Percentiles rank a stretch among this genome's conserved stretches.
phyloP scores from a whole-genome alignment of 2,797 vertebrate genomes.

The Dicrostonyx torquatus region DNA sequence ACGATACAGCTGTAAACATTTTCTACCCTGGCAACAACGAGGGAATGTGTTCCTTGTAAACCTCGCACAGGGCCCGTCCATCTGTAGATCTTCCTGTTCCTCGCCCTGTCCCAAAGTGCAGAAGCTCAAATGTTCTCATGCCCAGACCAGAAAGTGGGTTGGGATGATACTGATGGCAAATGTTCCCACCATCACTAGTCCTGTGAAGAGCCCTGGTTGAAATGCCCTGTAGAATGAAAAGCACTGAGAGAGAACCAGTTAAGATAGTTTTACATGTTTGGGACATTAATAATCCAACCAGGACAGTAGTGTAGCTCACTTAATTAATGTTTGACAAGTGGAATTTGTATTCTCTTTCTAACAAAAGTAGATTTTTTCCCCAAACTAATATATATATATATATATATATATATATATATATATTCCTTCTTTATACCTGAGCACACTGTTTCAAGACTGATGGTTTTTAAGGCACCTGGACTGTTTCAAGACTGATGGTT shows the following conservation, averaged over 20 bases:
- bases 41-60: not conserved
- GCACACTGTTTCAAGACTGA: constrained; percentile 17
- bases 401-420: no score
- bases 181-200: not conserved
- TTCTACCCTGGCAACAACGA: not conserved
- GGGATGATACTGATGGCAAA: not conserved
- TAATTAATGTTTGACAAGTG: constrained; percentile 4
- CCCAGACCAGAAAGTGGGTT: not conserved
- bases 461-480: not conserved
- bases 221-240: not conserved
- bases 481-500: constrained; percentile 21
- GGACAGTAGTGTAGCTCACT: not conserved
- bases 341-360: not conserved
- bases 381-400: no score
- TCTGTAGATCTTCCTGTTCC: not conserved
- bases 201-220: not conserved
- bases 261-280: constrained; percentile 1
- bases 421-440: not conserved
- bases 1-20: constrained; percentile 7
- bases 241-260: not conserved
- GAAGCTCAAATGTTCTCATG: not conserved
- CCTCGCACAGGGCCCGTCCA: not conserved
- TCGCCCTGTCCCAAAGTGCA: not conserved
- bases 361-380: not conserved
- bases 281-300: constrained; percentile 1